These are phyloP conservation scores for Spatulosminthurus flaviceps DNA, from an alignment of 2,888 invertebrate genomes.

Conservation along the genomic window DNA sequence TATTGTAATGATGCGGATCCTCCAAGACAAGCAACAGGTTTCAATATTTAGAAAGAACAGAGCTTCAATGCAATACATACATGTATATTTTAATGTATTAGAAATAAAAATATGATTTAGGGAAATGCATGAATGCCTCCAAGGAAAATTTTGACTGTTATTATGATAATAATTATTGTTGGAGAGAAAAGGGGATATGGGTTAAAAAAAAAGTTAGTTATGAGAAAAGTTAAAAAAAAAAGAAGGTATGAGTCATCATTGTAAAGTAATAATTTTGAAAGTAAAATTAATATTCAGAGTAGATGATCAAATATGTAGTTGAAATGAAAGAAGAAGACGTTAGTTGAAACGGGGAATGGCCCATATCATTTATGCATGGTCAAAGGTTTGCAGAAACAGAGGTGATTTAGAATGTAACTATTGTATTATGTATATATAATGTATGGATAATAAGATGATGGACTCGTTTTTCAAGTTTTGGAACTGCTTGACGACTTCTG, in stretches of 20 bases:
- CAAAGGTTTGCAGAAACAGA: too few relatives aligned
- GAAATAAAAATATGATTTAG: too few relatives aligned
- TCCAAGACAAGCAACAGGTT: too few relatives aligned
- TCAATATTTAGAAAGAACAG: too few relatives aligned
- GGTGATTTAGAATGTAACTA: too few relatives aligned
- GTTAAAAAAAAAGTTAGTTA: background rate
- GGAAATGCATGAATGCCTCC: background rate
- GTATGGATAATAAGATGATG: background rate
- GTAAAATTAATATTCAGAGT: background rate
- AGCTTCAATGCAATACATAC: too few relatives aligned
- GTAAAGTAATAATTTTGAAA: background rate
- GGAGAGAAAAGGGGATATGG: background rate
- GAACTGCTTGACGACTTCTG: background rate
- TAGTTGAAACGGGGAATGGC: too few relatives aligned
- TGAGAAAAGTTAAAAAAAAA: background rate
- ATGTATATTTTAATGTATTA: too few relatives aligned
- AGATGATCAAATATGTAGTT: background rate
- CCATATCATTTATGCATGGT: too few relatives aligned
- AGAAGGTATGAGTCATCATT: background rate
- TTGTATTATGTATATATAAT: too few relatives aligned
- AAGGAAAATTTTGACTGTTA: background rate
- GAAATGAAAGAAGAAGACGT: too few relatives aligned
- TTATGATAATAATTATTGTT: background rate
- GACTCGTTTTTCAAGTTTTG: constrained; percentile 18
- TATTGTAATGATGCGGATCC: too few relatives aligned